Conservation (phyloP, 2,888 invertebrate genomes). For the Nasonia oneida region DNA sequence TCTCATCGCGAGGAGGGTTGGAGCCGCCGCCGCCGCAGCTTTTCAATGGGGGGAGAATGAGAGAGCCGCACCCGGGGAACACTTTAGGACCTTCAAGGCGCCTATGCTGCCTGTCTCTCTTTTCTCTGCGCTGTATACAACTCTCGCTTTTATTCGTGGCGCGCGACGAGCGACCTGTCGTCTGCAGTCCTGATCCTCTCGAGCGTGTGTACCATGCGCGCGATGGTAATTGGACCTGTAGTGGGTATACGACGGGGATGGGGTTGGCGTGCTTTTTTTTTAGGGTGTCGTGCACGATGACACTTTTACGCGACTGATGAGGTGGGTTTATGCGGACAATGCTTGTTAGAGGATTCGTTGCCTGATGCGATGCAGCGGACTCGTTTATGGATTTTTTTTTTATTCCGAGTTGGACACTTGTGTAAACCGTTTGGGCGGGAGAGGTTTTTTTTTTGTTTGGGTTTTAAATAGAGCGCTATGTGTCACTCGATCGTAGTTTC, state of each 20-base stretch:
- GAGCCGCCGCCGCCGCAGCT: neutral
- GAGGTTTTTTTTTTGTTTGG: neutral
- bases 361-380: neutral
- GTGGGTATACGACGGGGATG: neutral
- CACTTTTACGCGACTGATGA: neutral
- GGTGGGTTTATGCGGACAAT: neutral
- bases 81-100: constrained; percentile 33
- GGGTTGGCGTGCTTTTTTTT: constrained; percentile 26
- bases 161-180: constrained; percentile 14
- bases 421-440: neutral
- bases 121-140: neutral
- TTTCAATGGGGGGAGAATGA: neutral
- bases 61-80: neutral
- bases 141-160: neutral
- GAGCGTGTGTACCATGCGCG: neutral
- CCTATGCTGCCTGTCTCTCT: neutral
- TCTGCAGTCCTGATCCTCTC: constrained; percentile 7
- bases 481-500: neutral
- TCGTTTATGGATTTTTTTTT: neutral
- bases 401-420: neutral
- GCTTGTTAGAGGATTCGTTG: neutral
- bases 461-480: neutral
- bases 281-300: constrained; percentile 15
- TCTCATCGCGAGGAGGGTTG: neutral
- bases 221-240: constrained; percentile 26